A percentile compares a stretch with the other conserved stretches of the same genome.
phyloP scores from a whole-genome alignment of 2,113 vertebrate genomes.

The Pachyramphus minor region DNA sequence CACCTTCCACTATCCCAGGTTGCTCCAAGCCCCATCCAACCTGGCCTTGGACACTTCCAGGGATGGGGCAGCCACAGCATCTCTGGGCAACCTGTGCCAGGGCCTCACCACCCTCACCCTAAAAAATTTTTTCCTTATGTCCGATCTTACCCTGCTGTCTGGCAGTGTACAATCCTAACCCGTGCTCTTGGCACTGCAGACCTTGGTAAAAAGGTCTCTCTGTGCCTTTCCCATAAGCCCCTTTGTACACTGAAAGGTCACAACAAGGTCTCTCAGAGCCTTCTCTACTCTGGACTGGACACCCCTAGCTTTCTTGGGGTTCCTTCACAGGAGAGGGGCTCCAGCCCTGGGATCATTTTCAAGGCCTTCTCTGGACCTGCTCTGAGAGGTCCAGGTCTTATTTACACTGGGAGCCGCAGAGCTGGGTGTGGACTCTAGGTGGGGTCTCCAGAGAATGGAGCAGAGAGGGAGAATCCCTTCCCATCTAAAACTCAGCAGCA shows the following conservation, averaged over 20 bases:
- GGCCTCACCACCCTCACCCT: not conserved
- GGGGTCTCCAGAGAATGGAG: not conserved
- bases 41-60: not conserved
- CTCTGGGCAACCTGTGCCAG: not conserved
- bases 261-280: not conserved
- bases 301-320: not conserved
- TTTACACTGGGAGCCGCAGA: not conserved
- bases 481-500: not conserved
- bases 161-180: accelerated
- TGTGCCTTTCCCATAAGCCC: not conserved
- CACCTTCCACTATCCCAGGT: not conserved
- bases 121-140: not conserved
- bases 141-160: not conserved
- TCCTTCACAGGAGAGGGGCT: not conserved
- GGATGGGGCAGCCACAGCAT: not conserved
- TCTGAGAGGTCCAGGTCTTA: not conserved
- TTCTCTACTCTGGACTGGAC: not conserved
- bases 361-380: too few relatives aligned
- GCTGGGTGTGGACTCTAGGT: not conserved
- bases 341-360: not conserved
- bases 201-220: not conserved
- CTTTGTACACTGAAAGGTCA: not conserved
- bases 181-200: not conserved
- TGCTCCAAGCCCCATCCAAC: not conserved
- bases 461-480: not conserved